Conservation (phyloP, 2,797 vertebrate species). For the Eupleurogrammus muticus region DNA sequence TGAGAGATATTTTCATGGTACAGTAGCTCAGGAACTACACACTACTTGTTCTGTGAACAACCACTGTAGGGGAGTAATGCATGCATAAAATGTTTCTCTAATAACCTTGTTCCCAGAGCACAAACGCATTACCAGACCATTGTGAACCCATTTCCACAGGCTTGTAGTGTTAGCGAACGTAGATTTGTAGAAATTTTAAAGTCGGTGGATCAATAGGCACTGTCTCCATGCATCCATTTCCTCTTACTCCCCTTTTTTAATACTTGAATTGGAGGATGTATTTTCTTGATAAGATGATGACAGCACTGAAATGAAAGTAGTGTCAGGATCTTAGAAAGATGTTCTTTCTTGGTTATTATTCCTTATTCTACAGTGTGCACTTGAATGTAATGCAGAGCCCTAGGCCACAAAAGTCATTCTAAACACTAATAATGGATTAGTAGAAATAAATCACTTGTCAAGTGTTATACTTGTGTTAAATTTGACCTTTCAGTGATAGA, state of each 20-base stretch:
- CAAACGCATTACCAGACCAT: conserved; percentile 64
- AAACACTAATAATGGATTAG: not conserved
- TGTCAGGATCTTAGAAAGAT: conserved; percentile 38
- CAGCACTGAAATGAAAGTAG: conserved; percentile 42
- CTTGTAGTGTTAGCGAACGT: conserved; percentile 50
- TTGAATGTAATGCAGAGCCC: not conserved
- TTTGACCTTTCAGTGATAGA: conserved; percentile 4
- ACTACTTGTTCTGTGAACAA: conserved; percentile 13
- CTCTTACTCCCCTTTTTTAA: conserved; percentile 60
- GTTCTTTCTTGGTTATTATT: conserved; percentile 9
- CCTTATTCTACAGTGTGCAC: conserved; percentile 5
- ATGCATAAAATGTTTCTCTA: conserved; percentile 60
- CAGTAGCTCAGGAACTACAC: conserved; percentile 23
- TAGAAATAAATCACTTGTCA: conserved; percentile 4
- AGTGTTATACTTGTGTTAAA: not conserved
- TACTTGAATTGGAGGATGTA: conserved; percentile 67
- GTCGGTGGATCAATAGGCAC: conserved; percentile 62
- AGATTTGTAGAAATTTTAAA: conserved; percentile 54
- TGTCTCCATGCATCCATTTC: conserved; percentile 62
- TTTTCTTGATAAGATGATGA: conserved; percentile 46
- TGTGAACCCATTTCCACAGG: conserved; percentile 56
- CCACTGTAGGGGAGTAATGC: conserved; percentile 37
- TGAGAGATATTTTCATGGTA: conserved; percentile 45
- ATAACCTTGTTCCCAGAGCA: conserved; percentile 67
- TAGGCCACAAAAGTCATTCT: not conserved